Percentiles rank a stretch among this genome's conserved stretches.
phyloP scores from a whole-genome alignment of 2,113 vertebrate genomes.

The Mobula hypostoma region DNA sequence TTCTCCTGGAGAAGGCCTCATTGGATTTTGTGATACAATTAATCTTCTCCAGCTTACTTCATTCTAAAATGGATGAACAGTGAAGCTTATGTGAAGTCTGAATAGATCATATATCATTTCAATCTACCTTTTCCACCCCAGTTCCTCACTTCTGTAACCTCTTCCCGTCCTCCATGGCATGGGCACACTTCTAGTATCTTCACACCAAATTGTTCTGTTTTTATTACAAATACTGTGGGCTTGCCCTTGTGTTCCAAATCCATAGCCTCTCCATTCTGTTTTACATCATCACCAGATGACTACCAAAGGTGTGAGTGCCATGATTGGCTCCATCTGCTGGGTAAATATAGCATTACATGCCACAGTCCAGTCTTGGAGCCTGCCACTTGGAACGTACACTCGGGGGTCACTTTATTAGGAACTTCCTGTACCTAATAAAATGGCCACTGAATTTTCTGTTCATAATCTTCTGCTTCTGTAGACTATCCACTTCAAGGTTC shows the following conservation, averaged over 20 bases:
- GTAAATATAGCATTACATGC: not conserved
- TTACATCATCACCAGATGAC: not conserved
- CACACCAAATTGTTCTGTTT: not conserved
- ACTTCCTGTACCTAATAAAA: no score
- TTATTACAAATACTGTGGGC: not conserved
- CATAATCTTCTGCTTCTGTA: no score
- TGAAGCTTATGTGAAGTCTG: not conserved
- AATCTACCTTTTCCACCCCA: not conserved
- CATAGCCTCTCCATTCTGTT: not conserved
- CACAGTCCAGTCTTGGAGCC: not conserved
- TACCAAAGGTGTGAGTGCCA: not conserved
- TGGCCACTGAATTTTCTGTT: no score
- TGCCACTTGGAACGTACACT: not conserved
- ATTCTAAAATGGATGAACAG: not conserved
- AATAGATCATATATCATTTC: no score
- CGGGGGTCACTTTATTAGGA: no score
- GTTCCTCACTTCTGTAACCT: no score
- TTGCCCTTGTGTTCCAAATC: not conserved
- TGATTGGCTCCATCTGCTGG: not conserved
- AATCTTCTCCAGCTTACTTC: not conserved
- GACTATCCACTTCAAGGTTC: no score
- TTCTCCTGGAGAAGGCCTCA: not conserved
- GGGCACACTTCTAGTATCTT: not conserved
- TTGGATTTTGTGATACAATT: not conserved
- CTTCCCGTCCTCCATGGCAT: not conserved